These are phyloP conservation scores for Syngnathoides biaculeatus DNA, from an alignment of 2,113 vertebrate species.

Conservation along the genomic window DNA sequence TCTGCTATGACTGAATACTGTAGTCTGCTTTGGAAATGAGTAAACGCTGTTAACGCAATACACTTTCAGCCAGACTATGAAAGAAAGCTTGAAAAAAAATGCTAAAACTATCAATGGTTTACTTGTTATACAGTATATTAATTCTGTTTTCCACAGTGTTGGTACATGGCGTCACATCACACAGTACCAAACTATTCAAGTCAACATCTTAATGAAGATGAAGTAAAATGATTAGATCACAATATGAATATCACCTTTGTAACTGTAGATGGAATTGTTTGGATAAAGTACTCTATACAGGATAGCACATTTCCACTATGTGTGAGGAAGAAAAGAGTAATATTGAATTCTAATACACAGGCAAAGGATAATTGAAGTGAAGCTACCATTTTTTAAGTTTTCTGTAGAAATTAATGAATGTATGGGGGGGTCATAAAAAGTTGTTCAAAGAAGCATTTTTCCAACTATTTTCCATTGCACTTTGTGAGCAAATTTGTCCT, in stretches of 20 bases:
- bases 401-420: not conserved
- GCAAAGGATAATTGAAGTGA: not conserved
- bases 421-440: not conserved
- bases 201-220: not conserved
- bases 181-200: not conserved
- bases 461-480: too few species aligned
- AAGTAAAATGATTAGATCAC: not conserved
- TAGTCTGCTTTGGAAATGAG: slow-evolving; percentile 22
- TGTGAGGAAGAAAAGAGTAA: not conserved
- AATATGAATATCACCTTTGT: not conserved
- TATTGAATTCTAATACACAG: not conserved
- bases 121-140: not conserved
- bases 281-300: not conserved
- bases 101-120: not conserved
- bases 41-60: slow-evolving; percentile 24
- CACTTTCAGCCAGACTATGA: slow-evolving; percentile 13
- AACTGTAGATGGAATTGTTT: not conserved
- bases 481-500: not conserved
- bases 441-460: not conserved
- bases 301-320: not conserved
- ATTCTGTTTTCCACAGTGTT: not conserved
- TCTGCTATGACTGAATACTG: slow-evolving; percentile 20
- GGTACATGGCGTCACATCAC: not conserved
- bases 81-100: slow-evolving; percentile 1
- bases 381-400: not conserved